phyloP scores from a whole-genome alignment of 1,140 invertebrate genomes.

The Melanaphis sacchari region DNA sequence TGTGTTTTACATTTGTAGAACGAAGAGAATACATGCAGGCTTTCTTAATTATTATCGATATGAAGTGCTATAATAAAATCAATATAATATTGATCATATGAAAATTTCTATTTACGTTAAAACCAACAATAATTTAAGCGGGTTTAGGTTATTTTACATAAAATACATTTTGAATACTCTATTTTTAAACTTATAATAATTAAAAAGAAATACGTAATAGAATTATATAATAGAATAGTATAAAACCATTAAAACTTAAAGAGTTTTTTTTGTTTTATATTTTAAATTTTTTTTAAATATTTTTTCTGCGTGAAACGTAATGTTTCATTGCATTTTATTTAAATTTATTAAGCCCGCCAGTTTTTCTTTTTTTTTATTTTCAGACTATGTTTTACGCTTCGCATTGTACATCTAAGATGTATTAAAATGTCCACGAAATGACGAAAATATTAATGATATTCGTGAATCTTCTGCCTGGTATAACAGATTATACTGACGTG shows the following conservation, averaged over 20 bases:
- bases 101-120: background rate
- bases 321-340: background rate
- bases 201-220: background rate
- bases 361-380: constrained; percentile 1
- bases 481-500: background rate
- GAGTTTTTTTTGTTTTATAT: background rate
- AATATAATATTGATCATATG: background rate
- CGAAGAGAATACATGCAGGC: too few relatives aligned
- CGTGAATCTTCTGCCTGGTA: background rate
- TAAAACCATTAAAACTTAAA: constrained; percentile 1
- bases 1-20: background rate
- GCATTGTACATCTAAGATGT: background rate
- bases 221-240: constrained; percentile 9
- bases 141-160: background rate
- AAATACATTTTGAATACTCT: background rate
- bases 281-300: background rate
- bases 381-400: background rate
- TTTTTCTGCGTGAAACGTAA: background rate
- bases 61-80: background rate
- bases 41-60: background rate
- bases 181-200: background rate
- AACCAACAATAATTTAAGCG: background rate
- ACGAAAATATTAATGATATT: constrained; percentile 7
- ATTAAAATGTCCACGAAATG: constrained; percentile 2
- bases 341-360: background rate